Conservation (phyloP, 2,888 invertebrate species). For the Helicoverpa assulta region DNA sequence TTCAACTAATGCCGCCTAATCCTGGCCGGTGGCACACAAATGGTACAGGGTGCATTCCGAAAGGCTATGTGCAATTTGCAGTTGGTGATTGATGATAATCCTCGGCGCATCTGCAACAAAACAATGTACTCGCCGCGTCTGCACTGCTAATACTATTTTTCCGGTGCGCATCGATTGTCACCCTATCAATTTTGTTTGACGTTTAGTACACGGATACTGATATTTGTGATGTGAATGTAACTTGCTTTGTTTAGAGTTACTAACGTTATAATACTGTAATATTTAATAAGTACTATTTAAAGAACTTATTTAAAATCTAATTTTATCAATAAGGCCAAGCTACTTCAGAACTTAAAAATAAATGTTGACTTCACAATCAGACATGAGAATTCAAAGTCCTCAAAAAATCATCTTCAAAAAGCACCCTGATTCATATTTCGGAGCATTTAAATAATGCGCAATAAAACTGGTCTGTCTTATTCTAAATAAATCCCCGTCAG, state of each 20-base stretch:
- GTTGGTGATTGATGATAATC: constrained; percentile 89
- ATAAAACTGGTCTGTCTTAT: constrained; percentile 76
- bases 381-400: no score
- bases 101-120: constrained; percentile 77
- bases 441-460: constrained; percentile 47
- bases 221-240: constrained; percentile 26
- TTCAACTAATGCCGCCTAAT: constrained; percentile 88
- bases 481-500: constrained; percentile 83
- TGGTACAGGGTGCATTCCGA: constrained; percentile 82
- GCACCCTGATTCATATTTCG: constrained; percentile 11
- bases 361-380: no score
- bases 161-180: constrained; percentile 42
- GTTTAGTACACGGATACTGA: constrained; percentile 17
- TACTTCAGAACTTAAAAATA: no score
- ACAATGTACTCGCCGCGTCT: constrained; percentile 69
- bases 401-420: background rate
- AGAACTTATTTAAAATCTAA: background rate
- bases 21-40: constrained; percentile 84
- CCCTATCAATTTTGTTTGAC: constrained; percentile 55
- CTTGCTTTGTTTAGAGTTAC: background rate
- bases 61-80: constrained; percentile 86
- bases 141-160: constrained; percentile 69
- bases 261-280: background rate
- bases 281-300: background rate
- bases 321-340: no score